Evolutionary conservation across 64 coral and sea anemone species (phyloP).

Genomic region (Stichodactyla helianthus): DNA sequence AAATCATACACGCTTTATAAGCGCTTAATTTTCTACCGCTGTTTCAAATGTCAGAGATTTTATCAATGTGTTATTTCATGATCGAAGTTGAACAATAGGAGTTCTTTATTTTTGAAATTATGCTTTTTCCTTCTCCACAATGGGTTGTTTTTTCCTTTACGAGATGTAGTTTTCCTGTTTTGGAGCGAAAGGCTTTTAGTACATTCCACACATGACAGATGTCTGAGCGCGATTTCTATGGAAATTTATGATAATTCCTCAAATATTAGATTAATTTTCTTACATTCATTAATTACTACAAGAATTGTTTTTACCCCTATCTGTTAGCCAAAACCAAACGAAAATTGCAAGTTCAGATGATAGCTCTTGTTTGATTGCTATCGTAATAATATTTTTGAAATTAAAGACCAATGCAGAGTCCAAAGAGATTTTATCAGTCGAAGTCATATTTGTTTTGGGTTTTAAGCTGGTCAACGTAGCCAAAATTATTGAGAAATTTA

Average conservation of each 20-base stretch:
- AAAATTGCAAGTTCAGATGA: not conserved
- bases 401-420: not conserved
- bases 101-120: not conserved
- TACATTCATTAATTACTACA: not conserved
- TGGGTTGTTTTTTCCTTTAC: not conserved
- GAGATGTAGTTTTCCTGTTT: slow-evolving; percentile 6
- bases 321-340: not conserved
- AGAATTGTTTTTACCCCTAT: not conserved
- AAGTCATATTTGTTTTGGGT: not conserved
- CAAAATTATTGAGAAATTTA: not conserved
- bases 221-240: not conserved
- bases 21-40: not conserved
- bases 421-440: not conserved
- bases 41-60: slow-evolving; percentile 11
- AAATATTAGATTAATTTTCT: not conserved
- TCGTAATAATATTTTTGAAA: not conserved
- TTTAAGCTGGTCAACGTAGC: not conserved
- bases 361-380: not conserved
- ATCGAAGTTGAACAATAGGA: not conserved
- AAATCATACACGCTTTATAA: not conserved
- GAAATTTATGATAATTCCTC: not conserved
- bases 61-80: not conserved
- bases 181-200: slow-evolving; percentile 3
- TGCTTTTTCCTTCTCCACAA: not conserved
- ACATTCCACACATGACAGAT: not conserved